phyloP scores from a whole-genome alignment of 2,113 vertebrate species.

The Chamaetylas fuelleborni region DNA sequence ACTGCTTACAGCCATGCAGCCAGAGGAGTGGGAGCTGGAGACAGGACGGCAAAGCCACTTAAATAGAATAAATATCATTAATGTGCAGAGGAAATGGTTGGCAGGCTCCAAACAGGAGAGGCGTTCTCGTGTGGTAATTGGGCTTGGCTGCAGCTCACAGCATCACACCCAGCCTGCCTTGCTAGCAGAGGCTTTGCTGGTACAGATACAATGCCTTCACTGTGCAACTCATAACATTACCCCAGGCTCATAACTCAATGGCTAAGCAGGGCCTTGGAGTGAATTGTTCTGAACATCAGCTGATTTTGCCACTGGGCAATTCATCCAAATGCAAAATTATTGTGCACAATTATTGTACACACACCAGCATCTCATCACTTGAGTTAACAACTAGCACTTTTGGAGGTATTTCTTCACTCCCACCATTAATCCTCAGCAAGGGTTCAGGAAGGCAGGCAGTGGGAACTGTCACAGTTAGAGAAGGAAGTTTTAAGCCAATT shows the following conservation, averaged over 20 bases:
- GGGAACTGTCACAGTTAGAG: neutral
- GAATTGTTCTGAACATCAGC: neutral
- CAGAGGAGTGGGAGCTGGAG: fast-evolving
- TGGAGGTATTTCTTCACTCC: neutral
- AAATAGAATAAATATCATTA: neutral
- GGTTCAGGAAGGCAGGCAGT: neutral
- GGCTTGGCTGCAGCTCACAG: neutral
- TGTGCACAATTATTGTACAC: neutral
- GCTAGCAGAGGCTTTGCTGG: neutral
- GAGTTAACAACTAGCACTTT: neutral
- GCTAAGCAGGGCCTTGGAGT: neutral
- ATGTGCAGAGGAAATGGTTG: neutral
- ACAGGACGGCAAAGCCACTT: neutral
- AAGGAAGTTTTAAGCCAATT: neutral
- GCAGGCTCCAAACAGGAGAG: neutral
- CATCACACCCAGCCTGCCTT: neutral
- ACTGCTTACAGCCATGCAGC: neutral
- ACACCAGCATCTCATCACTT: neutral
- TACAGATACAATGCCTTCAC: neutral
- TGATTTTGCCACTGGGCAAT: neutral
- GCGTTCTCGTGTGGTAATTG: neutral
- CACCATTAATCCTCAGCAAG: neutral
- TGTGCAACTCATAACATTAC: neutral
- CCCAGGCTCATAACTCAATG: neutral
- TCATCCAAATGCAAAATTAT: neutral